Conservation (phyloP, 2,797 vertebrate species). For the Dipus sagitta region DNA sequence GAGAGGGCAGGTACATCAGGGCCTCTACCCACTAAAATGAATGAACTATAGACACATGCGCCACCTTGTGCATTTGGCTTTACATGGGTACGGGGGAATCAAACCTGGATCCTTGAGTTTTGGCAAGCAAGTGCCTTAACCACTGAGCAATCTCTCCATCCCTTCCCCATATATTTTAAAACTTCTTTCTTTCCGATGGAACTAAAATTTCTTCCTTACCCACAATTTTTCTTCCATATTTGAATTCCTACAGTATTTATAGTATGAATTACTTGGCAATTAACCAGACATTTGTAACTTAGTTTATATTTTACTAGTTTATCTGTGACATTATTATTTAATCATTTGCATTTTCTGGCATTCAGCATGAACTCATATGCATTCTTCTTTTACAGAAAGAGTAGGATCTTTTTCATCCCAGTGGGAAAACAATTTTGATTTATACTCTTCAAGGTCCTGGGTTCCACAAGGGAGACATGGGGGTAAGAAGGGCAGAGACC, state of each 20-base stretch:
- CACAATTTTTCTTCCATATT: neutral
- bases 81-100: too few relatives aligned
- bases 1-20: too few relatives aligned
- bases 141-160: too few relatives aligned
- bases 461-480: neutral
- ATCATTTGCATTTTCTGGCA: neutral
- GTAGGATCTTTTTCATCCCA: neutral
- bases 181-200: neutral
- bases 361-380: neutral
- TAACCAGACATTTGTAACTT: neutral
- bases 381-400: neutral
- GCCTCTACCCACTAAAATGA: too few relatives aligned
- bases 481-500: too few relatives aligned
- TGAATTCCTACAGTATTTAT: neutral
- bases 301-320: neutral
- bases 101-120: too few relatives aligned
- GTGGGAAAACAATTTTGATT: neutral
- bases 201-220: neutral
- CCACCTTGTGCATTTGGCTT: too few relatives aligned
- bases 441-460: neutral
- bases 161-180: too few relatives aligned
- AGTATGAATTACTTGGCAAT: neutral
- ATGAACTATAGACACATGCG: too few relatives aligned
- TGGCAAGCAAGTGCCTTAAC: too few relatives aligned
- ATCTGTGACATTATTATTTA: conserved; percentile 1